A percentile compares a stretch with the other conserved stretches of the same genome.
Evolutionary conservation across 2,113 vertebrate species (phyloP).

Genomic region (Oreochromis spilurus): DNA sequence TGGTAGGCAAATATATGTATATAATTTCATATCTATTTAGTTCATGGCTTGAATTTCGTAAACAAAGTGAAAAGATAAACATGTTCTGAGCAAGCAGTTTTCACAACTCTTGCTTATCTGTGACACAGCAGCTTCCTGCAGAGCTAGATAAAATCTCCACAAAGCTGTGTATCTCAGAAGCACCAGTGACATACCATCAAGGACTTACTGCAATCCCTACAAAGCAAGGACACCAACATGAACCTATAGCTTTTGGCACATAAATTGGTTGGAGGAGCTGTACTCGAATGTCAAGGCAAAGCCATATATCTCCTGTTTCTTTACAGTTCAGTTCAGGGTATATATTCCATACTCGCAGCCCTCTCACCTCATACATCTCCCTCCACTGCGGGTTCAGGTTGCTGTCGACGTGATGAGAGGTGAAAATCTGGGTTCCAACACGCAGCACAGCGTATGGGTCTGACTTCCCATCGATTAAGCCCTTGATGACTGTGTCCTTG

Average conservation of each 20-base stretch:
- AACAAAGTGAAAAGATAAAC: background rate
- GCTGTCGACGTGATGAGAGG: constrained; percentile 83
- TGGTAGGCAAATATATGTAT: background rate
- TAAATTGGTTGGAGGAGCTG: background rate
- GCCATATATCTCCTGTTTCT: background rate
- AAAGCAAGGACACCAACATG: background rate
- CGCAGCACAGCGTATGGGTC: constrained; percentile 88
- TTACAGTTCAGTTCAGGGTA: background rate
- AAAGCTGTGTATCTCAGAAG: background rate
- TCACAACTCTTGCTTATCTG: constrained; percentile 17
- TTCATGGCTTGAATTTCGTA: background rate
- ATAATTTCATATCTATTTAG: background rate
- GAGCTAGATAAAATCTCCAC: constrained; percentile 18
- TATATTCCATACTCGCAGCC: constrained; percentile 28
- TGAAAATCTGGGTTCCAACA: constrained; percentile 87
- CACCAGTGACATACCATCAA: background rate
- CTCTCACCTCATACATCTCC: constrained; percentile 87
- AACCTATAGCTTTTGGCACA: background rate
- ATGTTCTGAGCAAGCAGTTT: background rate
- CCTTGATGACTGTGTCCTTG: constrained; percentile 87
- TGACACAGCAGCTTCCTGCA: constrained; percentile 38
- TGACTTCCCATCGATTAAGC: constrained; percentile 86
- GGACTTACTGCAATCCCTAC: background rate
- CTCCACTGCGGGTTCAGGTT: constrained; percentile 87
- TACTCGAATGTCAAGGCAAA: background rate